phyloP scores from a whole-genome alignment of 2,113 vertebrate genomes.

The Ceyx margarethae region DNA sequence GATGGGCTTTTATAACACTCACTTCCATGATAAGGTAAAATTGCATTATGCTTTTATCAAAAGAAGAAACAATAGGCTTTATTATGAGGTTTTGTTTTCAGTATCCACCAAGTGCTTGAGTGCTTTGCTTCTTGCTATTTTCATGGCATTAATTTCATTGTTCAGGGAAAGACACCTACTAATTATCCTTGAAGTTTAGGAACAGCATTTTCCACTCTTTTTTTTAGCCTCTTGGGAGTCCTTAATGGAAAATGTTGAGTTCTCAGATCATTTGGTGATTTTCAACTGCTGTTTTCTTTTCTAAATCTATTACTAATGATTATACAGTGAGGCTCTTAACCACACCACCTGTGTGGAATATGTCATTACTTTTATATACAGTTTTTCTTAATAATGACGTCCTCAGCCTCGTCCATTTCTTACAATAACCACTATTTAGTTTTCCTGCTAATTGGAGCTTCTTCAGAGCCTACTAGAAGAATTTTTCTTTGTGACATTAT shows the following conservation, averaged over 20 bases:
- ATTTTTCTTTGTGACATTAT: neutral
- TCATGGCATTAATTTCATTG: neutral
- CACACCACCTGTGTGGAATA: neutral
- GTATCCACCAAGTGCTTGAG: neutral
- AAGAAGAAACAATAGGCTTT: neutral
- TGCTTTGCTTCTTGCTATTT: neutral
- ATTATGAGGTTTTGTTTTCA: neutral
- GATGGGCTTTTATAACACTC: slow-evolving; percentile 26
- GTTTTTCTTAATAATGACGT: neutral
- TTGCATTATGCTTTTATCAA: slow-evolving; percentile 1
- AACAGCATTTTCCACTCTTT: neutral
- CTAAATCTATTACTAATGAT: neutral
- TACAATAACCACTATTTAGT: neutral
- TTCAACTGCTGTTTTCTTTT: neutral
- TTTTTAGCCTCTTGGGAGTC: neutral
- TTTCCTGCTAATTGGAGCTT: neutral
- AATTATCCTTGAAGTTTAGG: neutral
- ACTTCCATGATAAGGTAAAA: slow-evolving; percentile 13
- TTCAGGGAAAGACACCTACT: neutral
- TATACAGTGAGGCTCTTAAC: neutral
- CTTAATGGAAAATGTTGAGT: neutral
- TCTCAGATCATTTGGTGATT: neutral
- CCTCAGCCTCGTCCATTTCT: neutral
- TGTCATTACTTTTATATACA: neutral
- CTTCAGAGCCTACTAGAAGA: neutral